Conservation (phyloP, 2,113 vertebrate genomes). For the Clarias batrachus region DNA sequence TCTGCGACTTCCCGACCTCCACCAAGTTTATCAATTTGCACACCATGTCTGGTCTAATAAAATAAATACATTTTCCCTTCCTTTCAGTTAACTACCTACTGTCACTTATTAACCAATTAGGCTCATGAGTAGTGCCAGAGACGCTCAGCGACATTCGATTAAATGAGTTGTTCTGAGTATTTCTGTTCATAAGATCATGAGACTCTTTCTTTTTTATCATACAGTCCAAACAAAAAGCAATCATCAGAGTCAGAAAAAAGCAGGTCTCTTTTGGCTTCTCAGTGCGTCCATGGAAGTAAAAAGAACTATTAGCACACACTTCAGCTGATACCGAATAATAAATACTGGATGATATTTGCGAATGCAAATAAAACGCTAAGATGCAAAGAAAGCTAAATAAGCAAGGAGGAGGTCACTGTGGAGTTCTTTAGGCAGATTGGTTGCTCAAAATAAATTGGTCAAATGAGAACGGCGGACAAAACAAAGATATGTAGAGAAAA, state of each 20-base stretch:
- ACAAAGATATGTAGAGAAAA: too few relatives aligned
- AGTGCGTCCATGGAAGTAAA: neutral
- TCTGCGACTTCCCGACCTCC: neutral
- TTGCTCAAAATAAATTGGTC: too few relatives aligned
- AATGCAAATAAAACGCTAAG: too few relatives aligned
- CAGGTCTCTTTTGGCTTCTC: neutral
- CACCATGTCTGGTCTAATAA: neutral
- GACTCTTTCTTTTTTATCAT: neutral
- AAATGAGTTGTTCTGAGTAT: neutral
- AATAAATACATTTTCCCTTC: neutral
- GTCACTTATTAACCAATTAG: neutral
- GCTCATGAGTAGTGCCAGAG: neutral
- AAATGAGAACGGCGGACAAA: too few relatives aligned
- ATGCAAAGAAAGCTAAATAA: too few relatives aligned
- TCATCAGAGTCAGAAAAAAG: neutral
- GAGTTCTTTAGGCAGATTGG: neutral
- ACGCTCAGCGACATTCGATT: neutral
- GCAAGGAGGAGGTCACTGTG: neutral
- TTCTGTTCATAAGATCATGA: neutral
- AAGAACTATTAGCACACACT: neutral
- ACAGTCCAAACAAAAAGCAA: neutral
- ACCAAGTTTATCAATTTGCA: neutral
- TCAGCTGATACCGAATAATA: too few relatives aligned
- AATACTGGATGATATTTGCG: too few relatives aligned
- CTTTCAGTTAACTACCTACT: neutral